Base-by-base conservation (phyloP, 2,888 invertebrate species). In the Leptinotarsa peninsularis region DNA sequence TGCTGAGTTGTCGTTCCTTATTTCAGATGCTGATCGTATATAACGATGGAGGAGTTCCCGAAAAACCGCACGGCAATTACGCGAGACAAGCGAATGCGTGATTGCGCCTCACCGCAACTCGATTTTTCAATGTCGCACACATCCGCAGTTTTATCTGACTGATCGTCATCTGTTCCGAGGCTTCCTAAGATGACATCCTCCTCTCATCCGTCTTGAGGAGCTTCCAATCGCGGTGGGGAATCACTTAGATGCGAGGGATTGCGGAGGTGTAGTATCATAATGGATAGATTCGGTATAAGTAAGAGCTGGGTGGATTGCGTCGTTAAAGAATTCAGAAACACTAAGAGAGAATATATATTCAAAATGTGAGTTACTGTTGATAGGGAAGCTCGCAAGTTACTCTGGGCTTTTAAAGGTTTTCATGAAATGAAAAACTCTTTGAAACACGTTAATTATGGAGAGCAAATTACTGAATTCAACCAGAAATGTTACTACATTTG, bases 131-230 rank as follows among this genome's bases (percentile, higher is more conserved):
- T 76, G 83, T 84, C 83, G 78, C 81, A 78, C 79, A 80, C 81
- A 83, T 84, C 83, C 83, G 83, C 82, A 81, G 78, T 79, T 82
- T 82, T 83, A 83, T 84, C 83, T 78, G 80, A 78, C 76, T 82
- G 83, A 84, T 85, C 84, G 84, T 82, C 83, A 77, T 77, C 83
- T 85, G 79, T 82, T 82, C 81, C 80, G 83, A 84, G 84, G 82
- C 82, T 80, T 72, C 82, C 83, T 70, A 82, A 80, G 79, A 82
- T 84, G 86, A 87, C 87, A 86, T 86, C 86, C 85, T 85, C 85
- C 86, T 83, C 78, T 80, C 81, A 82, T 82, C 80, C 77, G 81
- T 82, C 82, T 82, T 81, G 81, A 71, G 56, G 73, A 63, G 73
- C 33, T 70, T 58, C 60, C 58, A 60, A 70, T 70, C 70, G 70